phyloP scores from a whole-genome alignment of 2,113 vertebrate genomes.

The Manacus vitellinus region DNA sequence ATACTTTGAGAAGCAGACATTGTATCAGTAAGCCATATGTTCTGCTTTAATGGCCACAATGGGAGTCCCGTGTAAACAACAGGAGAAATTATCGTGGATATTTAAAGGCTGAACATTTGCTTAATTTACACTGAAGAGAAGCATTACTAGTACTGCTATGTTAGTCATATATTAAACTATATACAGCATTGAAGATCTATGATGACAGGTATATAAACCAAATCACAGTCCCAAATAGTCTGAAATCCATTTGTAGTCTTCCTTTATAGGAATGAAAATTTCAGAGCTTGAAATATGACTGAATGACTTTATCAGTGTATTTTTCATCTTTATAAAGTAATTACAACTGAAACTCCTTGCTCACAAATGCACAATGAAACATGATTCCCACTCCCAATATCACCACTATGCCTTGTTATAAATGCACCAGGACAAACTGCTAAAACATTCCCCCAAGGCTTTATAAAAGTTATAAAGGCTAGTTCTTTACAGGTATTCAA shows the following conservation, averaged over 20 bases:
- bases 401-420: neutral
- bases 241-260: neutral
- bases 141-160: neutral
- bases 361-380: neutral
- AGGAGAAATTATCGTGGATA: neutral
- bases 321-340: neutral
- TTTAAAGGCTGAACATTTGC: conserved; percentile 14
- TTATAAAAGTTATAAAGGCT: neutral
- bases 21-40: conserved; percentile 7
- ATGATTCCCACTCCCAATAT: neutral
- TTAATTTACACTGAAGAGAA: conserved; percentile 11
- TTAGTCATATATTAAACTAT: neutral
- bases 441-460: neutral
- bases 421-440: neutral
- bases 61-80: conserved; percentile 5
- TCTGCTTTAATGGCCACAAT: conserved; percentile 6
- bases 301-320: neutral
- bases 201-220: neutral
- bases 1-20: neutral
- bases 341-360: neutral
- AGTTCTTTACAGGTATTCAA: neutral
- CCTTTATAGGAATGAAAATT: neutral
- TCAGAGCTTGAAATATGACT: neutral
- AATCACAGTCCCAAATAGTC: neutral
- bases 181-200: neutral